Percentiles rank a stretch among this genome's conserved stretches.
phyloP scores from a whole-genome alignment of 2,888 invertebrate species.

The Drosophila limbata region DNA sequence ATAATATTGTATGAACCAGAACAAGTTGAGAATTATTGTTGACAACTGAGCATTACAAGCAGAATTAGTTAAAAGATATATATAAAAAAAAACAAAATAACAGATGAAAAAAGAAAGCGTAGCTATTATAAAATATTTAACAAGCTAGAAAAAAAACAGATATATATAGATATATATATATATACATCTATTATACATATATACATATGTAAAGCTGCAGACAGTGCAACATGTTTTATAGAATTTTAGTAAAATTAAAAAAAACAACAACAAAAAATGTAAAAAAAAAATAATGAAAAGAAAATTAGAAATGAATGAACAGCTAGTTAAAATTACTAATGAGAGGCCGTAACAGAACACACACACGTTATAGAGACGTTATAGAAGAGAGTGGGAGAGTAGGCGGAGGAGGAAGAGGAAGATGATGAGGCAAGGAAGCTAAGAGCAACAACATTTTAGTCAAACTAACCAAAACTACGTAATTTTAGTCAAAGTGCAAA shows the following conservation, averaged over 20 bases:
- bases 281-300: conserved; percentile 31
- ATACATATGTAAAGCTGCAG: conserved; percentile 65
- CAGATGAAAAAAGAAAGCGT: conserved; percentile 35
- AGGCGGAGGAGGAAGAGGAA: not conserved
- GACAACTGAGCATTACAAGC: conserved; percentile 73
- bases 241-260: conserved; percentile 75
- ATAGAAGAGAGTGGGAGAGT: not conserved
- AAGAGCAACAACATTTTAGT: conserved; percentile 81
- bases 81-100: conserved; percentile 12
- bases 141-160: conserved; percentile 60
- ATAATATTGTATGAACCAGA: conserved; percentile 47
- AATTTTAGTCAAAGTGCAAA: conserved; percentile 72
- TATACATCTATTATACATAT: conserved; percentile 48
- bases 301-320: conserved; percentile 38
- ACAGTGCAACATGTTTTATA: conserved; percentile 77
- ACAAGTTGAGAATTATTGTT: conserved; percentile 75
- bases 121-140: conserved; percentile 68
- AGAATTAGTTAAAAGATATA: conserved; percentile 64
- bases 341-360: conserved; percentile 50
- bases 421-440: conserved; percentile 72
- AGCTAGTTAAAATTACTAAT: conserved; percentile 53
- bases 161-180: conserved; percentile 44
- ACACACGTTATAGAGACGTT: conserved; percentile 1
- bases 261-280: conserved; percentile 44
- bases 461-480: conserved; percentile 84